These are phyloP conservation scores for Dasysyrphus tricinctus DNA, from an alignment of 2,888 invertebrate species.

Conservation along the genomic window DNA sequence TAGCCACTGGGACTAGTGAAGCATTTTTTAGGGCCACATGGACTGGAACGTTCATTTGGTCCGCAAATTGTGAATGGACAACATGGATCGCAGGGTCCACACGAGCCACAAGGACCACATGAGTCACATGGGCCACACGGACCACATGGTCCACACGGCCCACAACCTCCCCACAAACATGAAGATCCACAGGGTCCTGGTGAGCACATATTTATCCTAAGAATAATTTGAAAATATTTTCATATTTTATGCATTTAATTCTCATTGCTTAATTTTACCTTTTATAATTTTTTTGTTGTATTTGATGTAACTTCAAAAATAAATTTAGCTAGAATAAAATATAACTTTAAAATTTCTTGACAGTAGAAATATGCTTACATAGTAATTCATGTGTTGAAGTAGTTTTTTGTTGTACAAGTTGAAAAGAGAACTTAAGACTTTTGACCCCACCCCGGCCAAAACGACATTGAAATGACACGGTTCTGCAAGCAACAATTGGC, in stretches of 20 bases:
- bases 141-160: constrained; percentile 78
- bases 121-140: constrained; percentile 62
- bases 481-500: too few species aligned
- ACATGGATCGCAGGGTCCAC: constrained; percentile 42
- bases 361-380: background rate
- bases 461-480: too few species aligned
- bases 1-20: background rate
- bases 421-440: too few species aligned
- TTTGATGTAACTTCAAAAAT: background rate
- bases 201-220: constrained; percentile 1
- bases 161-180: constrained; percentile 6
- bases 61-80: constrained; percentile 41
- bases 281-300: background rate
- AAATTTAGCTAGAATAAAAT: background rate
- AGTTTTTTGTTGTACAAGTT: too few species aligned
- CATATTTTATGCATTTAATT: background rate
- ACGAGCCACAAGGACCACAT: too few species aligned
- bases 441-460: too few species aligned
- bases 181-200: background rate
- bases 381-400: too few species aligned
- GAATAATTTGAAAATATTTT: background rate
- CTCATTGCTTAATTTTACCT: background rate
- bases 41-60: constrained; percentile 16
- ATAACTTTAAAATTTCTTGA: background rate
- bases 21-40: constrained; percentile 37